A percentile compares a stretch with the other conserved stretches of the same genome.
Evolutionary conservation across 2,888 invertebrate species (phyloP).

Genomic region (Scaptomyza flava): DNA sequence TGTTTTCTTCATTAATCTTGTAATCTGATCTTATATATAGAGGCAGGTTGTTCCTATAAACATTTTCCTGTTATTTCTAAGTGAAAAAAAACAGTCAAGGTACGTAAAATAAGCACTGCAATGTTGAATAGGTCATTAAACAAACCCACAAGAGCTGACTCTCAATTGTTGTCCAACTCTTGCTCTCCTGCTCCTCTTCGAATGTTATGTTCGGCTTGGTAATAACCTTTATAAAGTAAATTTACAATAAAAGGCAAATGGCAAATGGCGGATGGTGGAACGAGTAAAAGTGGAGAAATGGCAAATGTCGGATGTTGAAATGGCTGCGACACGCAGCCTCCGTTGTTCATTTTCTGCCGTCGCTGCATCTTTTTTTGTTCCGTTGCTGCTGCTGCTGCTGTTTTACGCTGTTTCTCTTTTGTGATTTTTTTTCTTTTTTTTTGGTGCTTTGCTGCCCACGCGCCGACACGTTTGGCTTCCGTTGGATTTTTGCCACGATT

Average conservation of each 20-base stretch:
- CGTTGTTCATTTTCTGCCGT: slow-evolving; percentile 33
- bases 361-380: slow-evolving; percentile 12
- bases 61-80: too few species aligned
- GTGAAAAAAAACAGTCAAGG: too few species aligned
- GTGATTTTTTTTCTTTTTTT: slow-evolving; percentile 16
- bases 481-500: slow-evolving; percentile 77
- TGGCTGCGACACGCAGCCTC: slow-evolving; percentile 27
- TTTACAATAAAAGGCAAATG: slow-evolving; percentile 74
- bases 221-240: slow-evolving; percentile 79
- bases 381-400: slow-evolving; percentile 25
- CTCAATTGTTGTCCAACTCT: slow-evolving; percentile 25
- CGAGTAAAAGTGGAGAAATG: slow-evolving; percentile 6
- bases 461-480: slow-evolving; percentile 70
- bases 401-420: slow-evolving; percentile 28
- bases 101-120: too few species aligned
- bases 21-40: too few species aligned
- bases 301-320: slow-evolving; percentile 30
- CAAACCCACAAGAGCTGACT: slow-evolving; percentile 10
- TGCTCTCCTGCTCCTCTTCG: not conserved
- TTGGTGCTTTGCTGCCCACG: slow-evolving; percentile 57
- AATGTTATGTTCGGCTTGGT: slow-evolving; percentile 34
- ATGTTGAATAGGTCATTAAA: slow-evolving; percentile 38
- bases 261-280: slow-evolving; percentile 27
- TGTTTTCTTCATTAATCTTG: too few species aligned
- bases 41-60: too few species aligned